Evolutionary conservation across 2,888 invertebrate species (phyloP).

Genomic region (Dastarcus helophoroides): DNA sequence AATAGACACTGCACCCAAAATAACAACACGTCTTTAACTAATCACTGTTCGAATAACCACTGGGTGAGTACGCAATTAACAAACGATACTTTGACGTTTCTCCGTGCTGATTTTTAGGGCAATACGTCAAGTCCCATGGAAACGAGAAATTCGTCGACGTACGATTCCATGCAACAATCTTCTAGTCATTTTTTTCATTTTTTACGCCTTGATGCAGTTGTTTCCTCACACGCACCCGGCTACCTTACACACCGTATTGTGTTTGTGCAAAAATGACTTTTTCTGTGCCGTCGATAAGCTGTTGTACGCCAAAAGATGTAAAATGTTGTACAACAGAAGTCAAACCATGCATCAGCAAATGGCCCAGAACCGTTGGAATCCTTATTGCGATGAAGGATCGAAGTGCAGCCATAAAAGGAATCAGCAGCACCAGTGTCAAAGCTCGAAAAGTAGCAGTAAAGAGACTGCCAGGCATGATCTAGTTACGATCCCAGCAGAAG

Average conservation of each 20-base stretch:
- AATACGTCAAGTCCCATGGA: constrained; percentile 5
- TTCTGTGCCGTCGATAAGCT: constrained; percentile 33
- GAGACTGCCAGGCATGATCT: not conserved
- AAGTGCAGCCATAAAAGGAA: constrained; percentile 2
- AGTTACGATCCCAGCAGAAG: no score
- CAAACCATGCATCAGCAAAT: constrained; percentile 11
- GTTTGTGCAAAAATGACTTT: constrained; percentile 32
- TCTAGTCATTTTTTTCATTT: constrained; percentile 33
- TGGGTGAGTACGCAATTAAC: constrained; percentile 8
- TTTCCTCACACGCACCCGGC: constrained; percentile 36
- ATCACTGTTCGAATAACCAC: constrained; percentile 7
- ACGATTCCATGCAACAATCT: constrained; percentile 24
- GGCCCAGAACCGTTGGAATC: not conserved
- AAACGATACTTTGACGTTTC: not conserved
- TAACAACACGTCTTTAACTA: constrained; percentile 5
- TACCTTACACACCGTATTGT: constrained; percentile 32
- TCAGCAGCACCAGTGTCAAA: constrained; percentile 1
- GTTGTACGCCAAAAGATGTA: constrained; percentile 30
- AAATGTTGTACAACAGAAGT: constrained; percentile 15
- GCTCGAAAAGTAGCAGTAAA: not conserved
- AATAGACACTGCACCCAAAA: constrained; percentile 17
- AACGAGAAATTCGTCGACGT: constrained; percentile 10
- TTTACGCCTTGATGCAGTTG: constrained; percentile 34
- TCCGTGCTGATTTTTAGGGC: constrained; percentile 3
- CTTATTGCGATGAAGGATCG: constrained; percentile 2